A percentile compares a stretch with the other conserved stretches of the same genome.
Conservation (phyloP, 2,797 vertebrate species). For the Chaetophractus vellerosus region DNA sequence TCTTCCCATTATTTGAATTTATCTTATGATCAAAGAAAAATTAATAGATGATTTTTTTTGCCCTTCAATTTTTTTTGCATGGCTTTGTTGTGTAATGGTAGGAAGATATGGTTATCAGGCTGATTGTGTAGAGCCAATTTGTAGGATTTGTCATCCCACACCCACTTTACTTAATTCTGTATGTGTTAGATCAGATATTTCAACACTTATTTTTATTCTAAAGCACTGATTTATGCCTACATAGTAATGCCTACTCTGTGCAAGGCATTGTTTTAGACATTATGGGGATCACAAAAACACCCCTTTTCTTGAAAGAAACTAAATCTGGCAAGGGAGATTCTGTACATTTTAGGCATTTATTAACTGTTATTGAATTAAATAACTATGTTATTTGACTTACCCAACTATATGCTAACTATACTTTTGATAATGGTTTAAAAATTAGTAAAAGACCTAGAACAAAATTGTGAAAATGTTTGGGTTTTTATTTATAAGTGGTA, state of each 20-base stretch:
- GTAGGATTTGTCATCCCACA: background rate
- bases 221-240: background rate
- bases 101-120: background rate
- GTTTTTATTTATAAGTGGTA: background rate
- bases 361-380: background rate
- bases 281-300: background rate
- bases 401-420: background rate
- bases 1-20: conserved; percentile 29
- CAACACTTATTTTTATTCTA: background rate
- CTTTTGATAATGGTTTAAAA: background rate
- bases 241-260: background rate
- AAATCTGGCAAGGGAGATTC: background rate
- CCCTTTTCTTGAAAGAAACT: background rate
- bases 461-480: background rate
- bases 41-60: background rate
- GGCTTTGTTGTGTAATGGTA: background rate
- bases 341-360: background rate
- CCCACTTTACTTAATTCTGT: background rate
- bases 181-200: background rate
- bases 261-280: background rate
- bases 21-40: conserved; percentile 14
- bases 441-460: background rate
- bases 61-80: background rate
- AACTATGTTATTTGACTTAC: background rate
- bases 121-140: background rate